Base-by-base conservation (phyloP, 2,797 vertebrate species). In the Leontopithecus rosalia region DNA sequence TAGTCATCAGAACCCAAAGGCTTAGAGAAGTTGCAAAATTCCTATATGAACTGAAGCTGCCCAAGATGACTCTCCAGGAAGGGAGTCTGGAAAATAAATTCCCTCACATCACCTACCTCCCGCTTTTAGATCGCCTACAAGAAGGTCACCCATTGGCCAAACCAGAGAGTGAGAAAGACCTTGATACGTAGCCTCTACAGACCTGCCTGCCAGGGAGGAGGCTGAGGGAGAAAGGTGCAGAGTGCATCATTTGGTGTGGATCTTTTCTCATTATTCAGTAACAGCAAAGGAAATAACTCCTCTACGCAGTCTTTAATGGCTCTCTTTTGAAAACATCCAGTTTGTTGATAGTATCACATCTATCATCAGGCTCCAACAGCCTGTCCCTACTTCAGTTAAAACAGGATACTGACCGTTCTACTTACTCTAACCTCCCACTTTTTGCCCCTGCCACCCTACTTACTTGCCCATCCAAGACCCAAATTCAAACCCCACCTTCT, bases 311-410 rank as follows among this genome's bases (percentile, higher is more conserved):
- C 76, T 81, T 57, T 28, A 79, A 39, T 36, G 76, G 15, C 20
- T 83, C 4, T 64, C 36, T 90, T 87, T 90, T 94, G 88, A 76
- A 96, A 93, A 46, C 57, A 64, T 67, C 50, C 22, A 26, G 33
- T 17, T 8, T 48, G 36, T 80, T 94, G 48, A 28, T 8, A 81
- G 36, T 12, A 43, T n/a, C 1, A 11, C 3, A 9, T 43, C 61
- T 22, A 41, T 61, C 19, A 41, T 17, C 0, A 26, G 52, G n/a
- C 7, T 41, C 43, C 36, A 43, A 70, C 7, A 83, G 30, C 50
- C 72, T 24, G 86, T 87, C 43, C 11, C n/a, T 61, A 41, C n/a
- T 55, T 80, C 19, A 48, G 1, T 30, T 70, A 91, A 77, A 83
- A 86, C 11, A 72, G 19, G 22, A 48, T 89, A 30, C 30, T 41